phyloP scores from a whole-genome alignment of 1,140 invertebrate species.

The Micrasema longulum region DNA sequence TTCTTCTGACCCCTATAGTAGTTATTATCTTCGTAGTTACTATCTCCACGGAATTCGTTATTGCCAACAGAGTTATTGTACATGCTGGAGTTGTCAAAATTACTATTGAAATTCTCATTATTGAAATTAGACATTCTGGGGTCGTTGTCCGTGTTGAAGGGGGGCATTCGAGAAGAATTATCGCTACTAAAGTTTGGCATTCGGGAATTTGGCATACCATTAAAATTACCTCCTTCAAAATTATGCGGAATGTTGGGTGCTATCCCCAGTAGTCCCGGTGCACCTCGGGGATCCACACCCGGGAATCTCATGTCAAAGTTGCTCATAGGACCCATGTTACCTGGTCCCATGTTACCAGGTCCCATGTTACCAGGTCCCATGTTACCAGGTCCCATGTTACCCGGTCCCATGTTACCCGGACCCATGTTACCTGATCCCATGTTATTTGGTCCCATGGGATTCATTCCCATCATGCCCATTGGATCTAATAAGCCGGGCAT shows the following conservation, averaged over 20 bases:
- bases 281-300: slow-evolving; percentile 58
- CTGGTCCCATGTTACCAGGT: slow-evolving; percentile 55
- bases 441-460: slow-evolving; percentile 58
- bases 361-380: slow-evolving; percentile 49
- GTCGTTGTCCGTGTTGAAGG: slow-evolving; percentile 58
- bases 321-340: slow-evolving; percentile 58
- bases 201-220: slow-evolving; percentile 55
- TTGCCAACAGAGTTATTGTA: slow-evolving; percentile 50
- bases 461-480: slow-evolving; percentile 61
- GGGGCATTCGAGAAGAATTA: slow-evolving; percentile 54
- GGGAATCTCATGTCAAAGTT: slow-evolving; percentile 62
- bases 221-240: slow-evolving; percentile 60
- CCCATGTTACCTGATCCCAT: slow-evolving; percentile 62
- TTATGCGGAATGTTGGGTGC: slow-evolving; percentile 66
- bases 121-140: slow-evolving; percentile 55
- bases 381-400: slow-evolving; percentile 60
- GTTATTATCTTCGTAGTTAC: slow-evolving; percentile 64
- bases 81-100: slow-evolving; percentile 33
- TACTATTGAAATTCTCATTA: slow-evolving; percentile 53
- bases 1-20: slow-evolving; percentile 63
- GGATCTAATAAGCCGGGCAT: slow-evolving; percentile 32
- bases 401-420: slow-evolving; percentile 60
- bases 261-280: slow-evolving; percentile 64
- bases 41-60: slow-evolving; percentile 63
- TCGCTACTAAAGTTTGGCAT: slow-evolving; percentile 54